Conservation (phyloP, 2,888 invertebrate species). For the Ophion ventricosus region DNA sequence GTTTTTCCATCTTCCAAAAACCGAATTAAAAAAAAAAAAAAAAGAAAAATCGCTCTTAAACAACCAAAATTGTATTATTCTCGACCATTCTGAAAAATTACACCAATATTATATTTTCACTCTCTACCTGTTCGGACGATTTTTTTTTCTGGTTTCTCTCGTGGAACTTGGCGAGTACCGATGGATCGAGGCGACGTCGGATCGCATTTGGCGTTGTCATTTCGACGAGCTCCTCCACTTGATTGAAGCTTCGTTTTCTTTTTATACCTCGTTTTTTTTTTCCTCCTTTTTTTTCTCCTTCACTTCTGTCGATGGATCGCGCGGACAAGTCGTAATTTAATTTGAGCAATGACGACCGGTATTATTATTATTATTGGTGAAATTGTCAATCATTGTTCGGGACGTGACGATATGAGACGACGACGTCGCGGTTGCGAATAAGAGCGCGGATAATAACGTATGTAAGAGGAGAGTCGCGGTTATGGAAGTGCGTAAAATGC, state of each 20-base stretch:
- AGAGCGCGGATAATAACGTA: conserved; percentile 22
- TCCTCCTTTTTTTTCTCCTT: not conserved
- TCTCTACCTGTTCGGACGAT: conserved; percentile 73
- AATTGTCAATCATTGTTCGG: conserved; percentile 60
- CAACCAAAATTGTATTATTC: not conserved
- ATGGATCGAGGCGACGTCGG: conserved; percentile 76
- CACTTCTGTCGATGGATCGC: not conserved
- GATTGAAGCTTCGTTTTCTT: not conserved
- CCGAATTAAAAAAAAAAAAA: not conserved
- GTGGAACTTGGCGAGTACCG: conserved; percentile 75
- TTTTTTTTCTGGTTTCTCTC: conserved; percentile 67
- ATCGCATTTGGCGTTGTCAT: conserved; percentile 73
- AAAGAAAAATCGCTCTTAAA: not conserved
- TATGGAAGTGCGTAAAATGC: conserved; percentile 35
- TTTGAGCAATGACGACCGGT: not conserved
- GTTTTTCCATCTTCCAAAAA: not conserved
- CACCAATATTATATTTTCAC: too few relatives aligned
- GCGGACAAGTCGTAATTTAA: conserved; percentile 25
- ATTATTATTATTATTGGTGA: conserved; percentile 1
- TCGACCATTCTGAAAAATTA: not conserved
- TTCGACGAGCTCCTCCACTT: conserved; percentile 47
- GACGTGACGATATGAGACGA: not conserved
- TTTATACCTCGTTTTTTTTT: not conserved
- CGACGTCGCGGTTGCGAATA: not conserved
- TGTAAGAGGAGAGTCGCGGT: not conserved